Evolutionary conservation across 2,888 invertebrate genomes (phyloP).

Genomic region (Ecliptopera silaceata): DNA sequence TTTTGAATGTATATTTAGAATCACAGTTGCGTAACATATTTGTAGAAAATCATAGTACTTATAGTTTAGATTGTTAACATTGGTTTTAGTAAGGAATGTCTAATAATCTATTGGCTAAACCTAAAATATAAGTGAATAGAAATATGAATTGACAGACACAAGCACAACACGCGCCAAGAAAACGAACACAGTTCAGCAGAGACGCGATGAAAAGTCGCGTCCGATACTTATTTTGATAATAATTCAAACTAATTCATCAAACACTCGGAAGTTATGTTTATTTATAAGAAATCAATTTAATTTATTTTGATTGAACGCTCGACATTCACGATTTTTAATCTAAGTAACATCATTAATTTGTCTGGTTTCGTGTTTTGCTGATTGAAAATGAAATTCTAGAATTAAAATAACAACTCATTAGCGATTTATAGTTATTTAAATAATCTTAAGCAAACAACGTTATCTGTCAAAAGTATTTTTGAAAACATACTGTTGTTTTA

Average conservation of each 20-base stretch:
- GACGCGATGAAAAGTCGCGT: background rate
- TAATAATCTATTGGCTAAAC: too few species aligned
- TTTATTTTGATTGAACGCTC: conserved; percentile 33
- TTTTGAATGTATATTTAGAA: too few species aligned
- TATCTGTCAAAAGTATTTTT: background rate
- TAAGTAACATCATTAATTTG: conserved; percentile 29
- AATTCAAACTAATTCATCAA: conserved; percentile 26
- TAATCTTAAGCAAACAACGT: background rate
- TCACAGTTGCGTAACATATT: too few species aligned
- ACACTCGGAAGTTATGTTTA: conserved; percentile 34
- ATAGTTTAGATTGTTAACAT: too few species aligned
- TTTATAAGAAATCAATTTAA: conserved; percentile 31
- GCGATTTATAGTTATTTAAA: conserved; percentile 8
- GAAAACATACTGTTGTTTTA: background rate
- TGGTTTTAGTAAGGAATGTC: too few species aligned
- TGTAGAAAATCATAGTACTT: too few species aligned
- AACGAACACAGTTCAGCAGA: too few species aligned
- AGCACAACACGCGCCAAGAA: too few species aligned
- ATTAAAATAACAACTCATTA: conserved; percentile 9
- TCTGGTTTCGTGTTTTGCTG: conserved; percentile 15
- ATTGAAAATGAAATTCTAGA: conserved; percentile 7
- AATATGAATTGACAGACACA: too few species aligned
- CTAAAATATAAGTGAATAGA: too few species aligned
- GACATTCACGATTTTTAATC: conserved; percentile 31
- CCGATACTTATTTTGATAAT: background rate